Evolutionary conservation across 2,888 invertebrate genomes (phyloP).

Genomic region (Caenorhabditis sulstoni): DNA sequence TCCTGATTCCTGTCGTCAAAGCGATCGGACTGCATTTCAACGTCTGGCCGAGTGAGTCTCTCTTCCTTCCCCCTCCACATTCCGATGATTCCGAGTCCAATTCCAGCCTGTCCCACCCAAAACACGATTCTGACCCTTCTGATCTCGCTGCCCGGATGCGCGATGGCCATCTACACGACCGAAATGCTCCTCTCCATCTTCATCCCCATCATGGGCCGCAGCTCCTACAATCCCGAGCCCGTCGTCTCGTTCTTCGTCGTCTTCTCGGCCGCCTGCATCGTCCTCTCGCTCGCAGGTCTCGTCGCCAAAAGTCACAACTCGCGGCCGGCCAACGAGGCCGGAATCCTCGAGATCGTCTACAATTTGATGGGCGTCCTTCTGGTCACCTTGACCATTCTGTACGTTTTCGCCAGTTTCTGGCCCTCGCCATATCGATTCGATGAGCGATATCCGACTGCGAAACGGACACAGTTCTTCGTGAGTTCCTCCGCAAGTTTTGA

Average conservation of each 20-base stretch:
- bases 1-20: slow-evolving; percentile 58
- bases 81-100: too few relatives aligned
- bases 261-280: slow-evolving; percentile 58
- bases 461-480: slow-evolving; percentile 73
- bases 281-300: slow-evolving; percentile 57
- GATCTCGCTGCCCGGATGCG: slow-evolving; percentile 64
- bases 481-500: slow-evolving; percentile 43
- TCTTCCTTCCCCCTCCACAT: too few relatives aligned
- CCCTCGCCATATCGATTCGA: slow-evolving; percentile 64
- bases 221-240: slow-evolving; percentile 67
- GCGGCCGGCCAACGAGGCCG: slow-evolving; percentile 33
- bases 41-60: too few relatives aligned
- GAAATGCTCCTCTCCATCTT: slow-evolving; percentile 70
- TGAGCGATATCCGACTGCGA: slow-evolving; percentile 68
- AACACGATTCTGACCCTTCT: slow-evolving; percentile 48
- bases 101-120: slow-evolving; percentile 40
- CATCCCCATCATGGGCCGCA: slow-evolving; percentile 74
- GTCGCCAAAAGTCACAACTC: slow-evolving; percentile 44
- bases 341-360: slow-evolving; percentile 35
- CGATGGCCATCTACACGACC: slow-evolving; percentile 67
- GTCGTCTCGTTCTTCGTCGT: slow-evolving; percentile 65
- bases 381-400: slow-evolving; percentile 53
- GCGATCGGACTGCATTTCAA: slow-evolving; percentile 8
- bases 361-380: slow-evolving; percentile 58
- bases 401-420: slow-evolving; percentile 57